Conservation (phyloP, 64 coral and sea anemone species). For the Actinia equina region DNA sequence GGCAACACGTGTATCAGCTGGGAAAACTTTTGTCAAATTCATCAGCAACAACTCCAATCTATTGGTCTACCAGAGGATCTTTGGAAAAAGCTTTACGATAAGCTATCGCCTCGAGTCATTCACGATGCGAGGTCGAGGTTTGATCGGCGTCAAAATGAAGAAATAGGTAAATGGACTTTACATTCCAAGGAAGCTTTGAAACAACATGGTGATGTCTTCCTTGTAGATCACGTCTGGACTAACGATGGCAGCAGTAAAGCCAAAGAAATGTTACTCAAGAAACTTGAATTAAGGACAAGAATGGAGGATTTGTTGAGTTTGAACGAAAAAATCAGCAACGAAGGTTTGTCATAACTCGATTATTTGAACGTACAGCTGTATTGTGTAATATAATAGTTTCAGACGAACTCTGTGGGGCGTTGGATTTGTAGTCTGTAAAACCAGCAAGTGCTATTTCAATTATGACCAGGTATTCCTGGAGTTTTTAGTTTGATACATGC, state of each 20-base stretch:
- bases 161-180: slow-evolving; percentile 46
- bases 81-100: slow-evolving; percentile 79
- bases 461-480: not conserved
- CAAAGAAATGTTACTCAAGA: slow-evolving; percentile 56
- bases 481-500: not conserved
- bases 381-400: not conserved
- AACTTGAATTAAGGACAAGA: slow-evolving; percentile 52
- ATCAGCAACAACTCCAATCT: slow-evolving; percentile 66
- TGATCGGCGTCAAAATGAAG: slow-evolving; percentile 51
- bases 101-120: slow-evolving; percentile 37
- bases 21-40: slow-evolving; percentile 70
- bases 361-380: not conserved
- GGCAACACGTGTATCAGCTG: slow-evolving; percentile 69
- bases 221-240: slow-evolving; percentile 69
- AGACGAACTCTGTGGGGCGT: not conserved
- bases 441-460: not conserved
- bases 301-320: slow-evolving; percentile 58
- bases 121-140: slow-evolving; percentile 50
- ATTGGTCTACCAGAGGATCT: slow-evolving; percentile 70
- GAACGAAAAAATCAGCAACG: not conserved
- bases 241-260: slow-evolving; percentile 62
- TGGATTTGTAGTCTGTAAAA: too few species aligned
- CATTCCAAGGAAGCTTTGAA: slow-evolving; percentile 56
- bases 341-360: not conserved
- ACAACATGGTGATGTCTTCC: slow-evolving; percentile 68